These are phyloP conservation scores for Adelosebastes latens DNA, from an alignment of 2,797 vertebrate species.

Conservation along the genomic window DNA sequence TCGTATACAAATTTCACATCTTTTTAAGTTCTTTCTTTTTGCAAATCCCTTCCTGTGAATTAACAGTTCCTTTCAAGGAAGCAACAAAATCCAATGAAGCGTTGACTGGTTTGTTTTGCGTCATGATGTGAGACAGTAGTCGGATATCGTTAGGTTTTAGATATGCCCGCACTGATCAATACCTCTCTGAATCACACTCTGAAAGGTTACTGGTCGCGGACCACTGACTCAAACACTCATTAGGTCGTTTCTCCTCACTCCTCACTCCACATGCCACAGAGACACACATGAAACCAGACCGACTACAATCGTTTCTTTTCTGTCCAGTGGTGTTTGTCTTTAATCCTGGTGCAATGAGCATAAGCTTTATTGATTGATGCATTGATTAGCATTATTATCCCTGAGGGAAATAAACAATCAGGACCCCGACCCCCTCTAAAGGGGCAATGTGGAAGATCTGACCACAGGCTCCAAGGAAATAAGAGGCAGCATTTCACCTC, in stretches of 20 bases:
- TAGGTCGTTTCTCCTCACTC: conserved; percentile 1
- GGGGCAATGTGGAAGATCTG: neutral
- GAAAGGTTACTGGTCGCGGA: conserved; percentile 36
- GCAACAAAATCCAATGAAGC: neutral
- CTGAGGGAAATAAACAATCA: neutral
- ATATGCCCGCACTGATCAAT: conserved; percentile 19
- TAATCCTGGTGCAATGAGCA: neutral
- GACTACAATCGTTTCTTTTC: neutral
- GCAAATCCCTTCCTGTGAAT: neutral
- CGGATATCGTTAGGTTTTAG: conserved; percentile 27
- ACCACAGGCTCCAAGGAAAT: too few relatives aligned
- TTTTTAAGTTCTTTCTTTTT: neutral
- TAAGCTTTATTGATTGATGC: neutral
- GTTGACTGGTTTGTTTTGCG: neutral
- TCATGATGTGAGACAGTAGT: neutral
- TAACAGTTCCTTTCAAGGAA: neutral
- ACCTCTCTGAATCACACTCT: conserved; percentile 1
- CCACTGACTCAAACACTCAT: neutral
- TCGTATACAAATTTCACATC: neutral
- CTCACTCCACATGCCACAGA: neutral
- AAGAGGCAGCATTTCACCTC: too few relatives aligned
- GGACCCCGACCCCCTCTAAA: neutral
- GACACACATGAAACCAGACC: neutral
- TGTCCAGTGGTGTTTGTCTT: neutral
- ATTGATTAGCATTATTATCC: neutral